phyloP scores from a whole-genome alignment of 2,113 vertebrate genomes.

The Indicator maculatus region DNA sequence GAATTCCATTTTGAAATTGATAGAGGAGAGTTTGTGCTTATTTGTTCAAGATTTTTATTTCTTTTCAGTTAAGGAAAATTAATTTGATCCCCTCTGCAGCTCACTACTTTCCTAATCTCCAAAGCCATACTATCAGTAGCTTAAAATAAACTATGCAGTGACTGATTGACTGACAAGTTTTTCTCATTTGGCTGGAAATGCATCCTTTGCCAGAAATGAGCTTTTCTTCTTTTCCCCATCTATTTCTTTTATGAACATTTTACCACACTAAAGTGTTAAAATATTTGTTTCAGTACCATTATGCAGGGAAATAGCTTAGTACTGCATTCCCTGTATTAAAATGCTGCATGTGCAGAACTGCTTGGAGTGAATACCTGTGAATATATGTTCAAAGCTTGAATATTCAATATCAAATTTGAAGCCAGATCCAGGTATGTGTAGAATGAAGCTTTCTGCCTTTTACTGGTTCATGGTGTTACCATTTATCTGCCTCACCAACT shows the following conservation, averaged over 20 bases:
- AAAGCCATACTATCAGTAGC: slow-evolving; percentile 5
- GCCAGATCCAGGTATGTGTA: slow-evolving; percentile 20
- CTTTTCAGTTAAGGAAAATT: neutral
- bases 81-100: neutral
- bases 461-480: slow-evolving; percentile 32
- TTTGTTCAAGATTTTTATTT: neutral
- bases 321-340: slow-evolving; percentile 45
- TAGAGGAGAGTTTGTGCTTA: neutral
- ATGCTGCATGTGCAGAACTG: slow-evolving; percentile 28
- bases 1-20: neutral
- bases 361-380: slow-evolving; percentile 51
- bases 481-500: slow-evolving; percentile 62
- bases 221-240: neutral
- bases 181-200: slow-evolving; percentile 26
- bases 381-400: slow-evolving; percentile 55
- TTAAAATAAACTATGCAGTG: neutral
- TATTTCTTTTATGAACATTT: slow-evolving; percentile 28
- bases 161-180: slow-evolving; percentile 14
- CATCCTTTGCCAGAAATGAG: slow-evolving; percentile 7
- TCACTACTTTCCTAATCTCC: neutral
- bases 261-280: slow-evolving; percentile 38
- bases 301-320: slow-evolving; percentile 21
- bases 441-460: slow-evolving; percentile 49
- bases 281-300: slow-evolving; percentile 56
- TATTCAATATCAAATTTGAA: slow-evolving; percentile 51